A percentile compares a stretch with the other conserved stretches of the same genome.
These are phyloP conservation scores for Cossypha dichroa DNA, from an alignment of 2,797 vertebrate species.

Conservation along the genomic window DNA sequence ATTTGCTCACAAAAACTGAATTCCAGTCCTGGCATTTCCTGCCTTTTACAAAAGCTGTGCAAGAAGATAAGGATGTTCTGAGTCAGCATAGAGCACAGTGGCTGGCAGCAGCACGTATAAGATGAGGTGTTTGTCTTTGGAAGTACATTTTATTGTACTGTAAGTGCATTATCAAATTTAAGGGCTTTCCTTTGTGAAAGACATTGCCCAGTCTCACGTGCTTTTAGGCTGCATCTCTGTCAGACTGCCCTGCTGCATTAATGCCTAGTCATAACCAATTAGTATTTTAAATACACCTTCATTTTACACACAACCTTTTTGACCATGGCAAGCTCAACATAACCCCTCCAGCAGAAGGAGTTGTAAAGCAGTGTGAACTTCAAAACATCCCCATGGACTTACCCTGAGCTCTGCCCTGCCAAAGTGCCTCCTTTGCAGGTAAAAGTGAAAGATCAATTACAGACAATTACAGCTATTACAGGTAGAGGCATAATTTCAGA, in stretches of 20 bases:
- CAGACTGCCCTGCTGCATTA: background rate
- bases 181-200: background rate
- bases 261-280: background rate
- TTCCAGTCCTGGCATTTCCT: background rate
- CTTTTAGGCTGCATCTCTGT: background rate
- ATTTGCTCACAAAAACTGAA: background rate
- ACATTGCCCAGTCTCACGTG: background rate
- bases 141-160: background rate
- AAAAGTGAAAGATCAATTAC: background rate
- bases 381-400: background rate
- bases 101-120: background rate
- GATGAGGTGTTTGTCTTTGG: background rate
- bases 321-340: background rate
- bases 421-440: background rate
- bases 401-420: background rate
- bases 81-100: background rate
- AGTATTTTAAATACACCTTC: background rate
- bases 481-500: background rate
- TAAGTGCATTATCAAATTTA: background rate
- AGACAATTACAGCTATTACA: background rate
- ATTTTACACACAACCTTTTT: background rate
- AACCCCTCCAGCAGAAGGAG: background rate
- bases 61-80: background rate
- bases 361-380: rapidly evolving
- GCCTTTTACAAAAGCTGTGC: background rate